Evolutionary conservation across 2,888 invertebrate species (phyloP).

Genomic region (Vandiemenella viatica): DNA sequence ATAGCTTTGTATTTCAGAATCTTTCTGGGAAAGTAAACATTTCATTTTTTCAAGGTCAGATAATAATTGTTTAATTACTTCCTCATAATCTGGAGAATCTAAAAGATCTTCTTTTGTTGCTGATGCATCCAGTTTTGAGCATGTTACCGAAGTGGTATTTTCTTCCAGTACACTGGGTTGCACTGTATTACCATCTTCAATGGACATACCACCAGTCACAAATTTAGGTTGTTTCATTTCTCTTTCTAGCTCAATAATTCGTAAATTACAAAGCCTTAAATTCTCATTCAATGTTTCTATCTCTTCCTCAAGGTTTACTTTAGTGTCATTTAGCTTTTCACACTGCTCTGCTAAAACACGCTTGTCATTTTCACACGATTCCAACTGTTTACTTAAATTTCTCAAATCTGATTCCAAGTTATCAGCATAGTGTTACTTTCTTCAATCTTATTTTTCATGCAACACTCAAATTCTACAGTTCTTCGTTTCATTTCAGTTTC

Average conservation of each 20-base stretch:
- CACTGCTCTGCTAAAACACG: conserved; percentile 25
- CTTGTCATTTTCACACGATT: conserved; percentile 25
- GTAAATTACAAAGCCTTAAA: conserved; percentile 24
- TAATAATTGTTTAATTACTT: conserved; percentile 6
- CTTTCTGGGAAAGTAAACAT: conserved; percentile 24
- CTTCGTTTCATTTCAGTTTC: conserved; percentile 21
- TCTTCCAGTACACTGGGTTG: conserved; percentile 20
- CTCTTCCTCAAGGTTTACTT: conserved; percentile 23
- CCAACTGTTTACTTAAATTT: conserved; percentile 29
- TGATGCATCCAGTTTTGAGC: neutral
- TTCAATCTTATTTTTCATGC: conserved; percentile 27
- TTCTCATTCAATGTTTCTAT: conserved; percentile 24
- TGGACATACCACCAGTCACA: neutral
- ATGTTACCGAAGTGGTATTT: conserved; percentile 11
- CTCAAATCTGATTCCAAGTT: conserved; percentile 29
- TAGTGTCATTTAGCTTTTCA: conserved; percentile 23
- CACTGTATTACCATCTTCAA: conserved; percentile 12
- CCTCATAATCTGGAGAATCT: neutral
- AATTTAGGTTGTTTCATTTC: neutral
- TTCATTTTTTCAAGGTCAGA: conserved; percentile 8
- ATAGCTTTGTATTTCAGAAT: conserved; percentile 30
- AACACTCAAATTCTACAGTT: conserved; percentile 20
- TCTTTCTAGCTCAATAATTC: conserved; percentile 23
- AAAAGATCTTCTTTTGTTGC: neutral
- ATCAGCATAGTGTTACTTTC: conserved; percentile 29